A percentile compares a stretch with the other conserved stretches of the same genome.
These are phyloP conservation scores for Buceros bicornis DNA, from an alignment of 2,797 vertebrate species.

Conservation along the genomic window DNA sequence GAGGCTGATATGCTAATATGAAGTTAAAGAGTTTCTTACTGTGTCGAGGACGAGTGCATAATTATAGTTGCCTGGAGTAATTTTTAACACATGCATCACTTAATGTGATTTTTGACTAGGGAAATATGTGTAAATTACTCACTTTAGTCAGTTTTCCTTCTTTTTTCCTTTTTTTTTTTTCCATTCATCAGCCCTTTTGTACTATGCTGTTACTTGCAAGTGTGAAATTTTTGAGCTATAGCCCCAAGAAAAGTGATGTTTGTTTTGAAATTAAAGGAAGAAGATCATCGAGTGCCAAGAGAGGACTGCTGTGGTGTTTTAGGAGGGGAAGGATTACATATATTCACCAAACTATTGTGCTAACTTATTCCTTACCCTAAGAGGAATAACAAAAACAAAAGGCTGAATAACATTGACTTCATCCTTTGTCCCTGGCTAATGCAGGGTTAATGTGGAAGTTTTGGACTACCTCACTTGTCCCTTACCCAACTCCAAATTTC, in stretches of 20 bases:
- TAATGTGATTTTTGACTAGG: not conserved
- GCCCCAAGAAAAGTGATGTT: not conserved
- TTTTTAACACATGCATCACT: not conserved
- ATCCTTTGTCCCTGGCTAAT: not conserved
- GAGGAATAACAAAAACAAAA: not conserved
- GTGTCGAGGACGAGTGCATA: not conserved
- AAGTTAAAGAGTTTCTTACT: not conserved
- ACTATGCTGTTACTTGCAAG: not conserved
- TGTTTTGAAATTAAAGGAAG: slow-evolving; percentile 23
- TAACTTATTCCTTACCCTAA: not conserved
- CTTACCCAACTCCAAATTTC: not conserved
- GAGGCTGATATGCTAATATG: not conserved
- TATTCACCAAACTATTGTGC: not conserved
- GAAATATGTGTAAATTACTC: not conserved
- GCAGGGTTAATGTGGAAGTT: not conserved
- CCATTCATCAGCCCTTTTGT: not conserved
- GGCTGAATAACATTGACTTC: not conserved
- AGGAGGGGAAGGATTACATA: not conserved
- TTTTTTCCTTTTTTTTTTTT: not conserved
- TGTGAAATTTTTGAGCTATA: slow-evolving; percentile 16
- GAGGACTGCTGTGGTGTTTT: not conserved
- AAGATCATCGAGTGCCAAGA: not conserved
- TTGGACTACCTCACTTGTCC: not conserved
- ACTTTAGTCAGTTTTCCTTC: not conserved
- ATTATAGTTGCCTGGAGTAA: not conserved